A percentile compares a stretch with the other conserved stretches of the same genome.
Conservation (phyloP, 1,140 invertebrate genomes). For the Pseudomyrmex dendroicus region DNA sequence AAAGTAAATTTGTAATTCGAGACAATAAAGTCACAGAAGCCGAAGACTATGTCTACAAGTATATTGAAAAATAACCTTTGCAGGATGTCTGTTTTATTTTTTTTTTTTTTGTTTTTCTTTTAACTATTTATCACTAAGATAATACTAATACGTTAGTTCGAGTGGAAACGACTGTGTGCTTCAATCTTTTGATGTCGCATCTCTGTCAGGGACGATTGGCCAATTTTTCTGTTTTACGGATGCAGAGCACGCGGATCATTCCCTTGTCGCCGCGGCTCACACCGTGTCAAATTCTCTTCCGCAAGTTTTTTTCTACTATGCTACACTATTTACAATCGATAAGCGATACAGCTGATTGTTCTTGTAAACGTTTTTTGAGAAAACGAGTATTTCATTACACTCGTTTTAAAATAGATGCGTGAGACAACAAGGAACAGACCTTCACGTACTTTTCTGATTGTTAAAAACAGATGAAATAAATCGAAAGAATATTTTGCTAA, state of each 20-base stretch:
- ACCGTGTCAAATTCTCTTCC: conserved; percentile 41
- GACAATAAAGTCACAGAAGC: conserved; percentile 69
- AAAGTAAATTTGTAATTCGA: conserved; percentile 16
- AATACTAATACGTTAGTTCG: conserved; percentile 66
- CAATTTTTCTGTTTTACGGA: conserved; percentile 59
- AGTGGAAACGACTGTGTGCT: conserved; percentile 69
- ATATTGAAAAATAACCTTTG: conserved; percentile 79
- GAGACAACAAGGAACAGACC: conserved; percentile 20
- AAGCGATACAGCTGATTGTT: conserved; percentile 71
- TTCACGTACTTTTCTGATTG: conserved; percentile 62
- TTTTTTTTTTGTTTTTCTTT: conserved; percentile 12
- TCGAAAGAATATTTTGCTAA: conserved; percentile 16
- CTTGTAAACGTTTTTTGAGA: conserved; percentile 64
- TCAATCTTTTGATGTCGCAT: conserved; percentile 56
- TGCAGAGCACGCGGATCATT: conserved; percentile 33
- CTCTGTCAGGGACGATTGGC: conserved; percentile 60
- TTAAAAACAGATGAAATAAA: conserved; percentile 32
- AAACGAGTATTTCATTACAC: conserved; percentile 11
- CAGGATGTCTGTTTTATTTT: conserved; percentile 67
- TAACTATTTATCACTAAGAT: conserved; percentile 62
- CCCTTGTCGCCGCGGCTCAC: conserved; percentile 40
- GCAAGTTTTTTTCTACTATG: conserved; percentile 68
- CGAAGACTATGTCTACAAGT: conserved; percentile 71
- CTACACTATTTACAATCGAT: conserved; percentile 77
- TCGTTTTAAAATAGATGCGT: conserved; percentile 55